Evolutionary conservation across 1,140 invertebrate genomes (phyloP).

Genomic region (Dendroctonus ponderosae): DNA sequence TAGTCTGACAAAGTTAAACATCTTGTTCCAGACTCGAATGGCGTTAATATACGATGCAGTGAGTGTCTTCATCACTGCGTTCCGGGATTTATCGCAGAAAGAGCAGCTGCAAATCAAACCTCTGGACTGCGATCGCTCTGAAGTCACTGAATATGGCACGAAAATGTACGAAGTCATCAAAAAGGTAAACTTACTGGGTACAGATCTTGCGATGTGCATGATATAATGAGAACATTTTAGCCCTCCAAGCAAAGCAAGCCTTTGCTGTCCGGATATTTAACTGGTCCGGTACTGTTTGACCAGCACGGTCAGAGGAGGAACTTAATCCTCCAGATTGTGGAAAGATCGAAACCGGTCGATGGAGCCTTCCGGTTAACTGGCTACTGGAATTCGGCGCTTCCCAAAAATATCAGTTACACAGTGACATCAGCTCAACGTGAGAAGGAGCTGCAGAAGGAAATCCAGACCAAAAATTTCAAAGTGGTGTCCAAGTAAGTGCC

Average conservation of each 20-base stretch:
- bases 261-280: conserved; percentile 35
- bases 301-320: conserved; percentile 56
- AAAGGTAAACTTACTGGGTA: conserved; percentile 28
- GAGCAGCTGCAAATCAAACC: conserved; percentile 52
- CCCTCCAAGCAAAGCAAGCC: conserved; percentile 28
- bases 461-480: conserved; percentile 53
- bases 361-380: conserved; percentile 61
- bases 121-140: conserved; percentile 59
- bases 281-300: conserved; percentile 40
- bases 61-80: conserved; percentile 65
- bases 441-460: conserved; percentile 51
- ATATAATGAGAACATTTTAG: conserved; percentile 21
- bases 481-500: conserved; percentile 54
- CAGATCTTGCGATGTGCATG: background rate
- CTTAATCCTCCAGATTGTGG: conserved; percentile 76
- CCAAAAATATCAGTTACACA: conserved; percentile 53
- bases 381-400: conserved; percentile 59
- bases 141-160: conserved; percentile 54
- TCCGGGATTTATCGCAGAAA: conserved; percentile 53
- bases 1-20: conserved; percentile 8
- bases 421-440: conserved; percentile 50
- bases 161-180: conserved; percentile 24
- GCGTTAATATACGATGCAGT: conserved; percentile 80
- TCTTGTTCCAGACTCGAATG: conserved; percentile 61
- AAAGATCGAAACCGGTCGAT: conserved; percentile 54